A percentile compares a stretch with the other conserved stretches of the same genome.
Conservation (phyloP, 2,888 invertebrate genomes). For the Cactoblastis cactorum region DNA sequence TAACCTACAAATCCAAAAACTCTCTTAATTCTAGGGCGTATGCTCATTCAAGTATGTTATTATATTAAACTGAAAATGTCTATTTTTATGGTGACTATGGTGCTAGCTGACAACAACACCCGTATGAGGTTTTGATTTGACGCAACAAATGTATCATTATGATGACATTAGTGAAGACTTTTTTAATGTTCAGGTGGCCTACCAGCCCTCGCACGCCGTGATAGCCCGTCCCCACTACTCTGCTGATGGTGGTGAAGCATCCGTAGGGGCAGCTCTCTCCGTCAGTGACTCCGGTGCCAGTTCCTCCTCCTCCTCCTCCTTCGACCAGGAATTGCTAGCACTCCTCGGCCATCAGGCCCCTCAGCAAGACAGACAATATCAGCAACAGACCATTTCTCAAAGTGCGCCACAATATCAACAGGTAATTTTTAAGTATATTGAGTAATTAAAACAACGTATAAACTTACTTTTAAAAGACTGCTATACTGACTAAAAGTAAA, state of each 20-base stretch:
- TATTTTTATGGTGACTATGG: too few species aligned
- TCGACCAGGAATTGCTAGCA: conserved; percentile 58
- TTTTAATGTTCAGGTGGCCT: conserved; percentile 43
- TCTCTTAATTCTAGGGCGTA: too few species aligned
- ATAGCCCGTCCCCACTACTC: conserved; percentile 65
- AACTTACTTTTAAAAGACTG: too few species aligned
- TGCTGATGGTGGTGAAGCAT: conserved; percentile 67
- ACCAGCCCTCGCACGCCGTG: conserved; percentile 65
- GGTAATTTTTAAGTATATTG: conserved; percentile 27
- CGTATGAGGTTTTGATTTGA: neutral
- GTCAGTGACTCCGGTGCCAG: conserved; percentile 59
- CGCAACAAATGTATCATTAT: neutral
- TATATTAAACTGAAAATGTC: too few species aligned
- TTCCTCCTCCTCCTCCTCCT: conserved; percentile 37
- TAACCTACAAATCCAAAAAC: too few species aligned
- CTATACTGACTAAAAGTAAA: neutral
- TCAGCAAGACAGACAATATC: conserved; percentile 50
- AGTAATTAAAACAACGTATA: too few species aligned
- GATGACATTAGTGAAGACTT: neutral
- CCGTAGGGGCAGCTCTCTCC: conserved; percentile 68
- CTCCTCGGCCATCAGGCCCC: conserved; percentile 51
- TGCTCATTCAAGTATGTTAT: too few species aligned
- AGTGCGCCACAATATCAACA: conserved; percentile 55
- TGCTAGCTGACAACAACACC: too few species aligned
- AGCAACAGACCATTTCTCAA: conserved; percentile 48